phyloP scores from a whole-genome alignment of 2,888 invertebrate genomes.

The Phengaris arion region DNA sequence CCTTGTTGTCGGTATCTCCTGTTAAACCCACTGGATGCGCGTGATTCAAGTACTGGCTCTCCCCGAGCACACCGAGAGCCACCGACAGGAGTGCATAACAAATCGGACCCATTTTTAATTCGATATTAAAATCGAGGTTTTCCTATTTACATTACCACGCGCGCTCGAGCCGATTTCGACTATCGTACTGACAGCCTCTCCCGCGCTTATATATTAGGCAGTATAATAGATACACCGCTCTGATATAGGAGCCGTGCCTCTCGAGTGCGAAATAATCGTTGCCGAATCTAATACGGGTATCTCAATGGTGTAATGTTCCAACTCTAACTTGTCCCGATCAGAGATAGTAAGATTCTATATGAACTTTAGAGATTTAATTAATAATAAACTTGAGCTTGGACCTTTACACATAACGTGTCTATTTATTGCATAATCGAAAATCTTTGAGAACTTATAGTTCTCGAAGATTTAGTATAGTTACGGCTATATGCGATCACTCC shows the following conservation, averaged over 20 bases:
- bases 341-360: neutral
- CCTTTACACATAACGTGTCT: neutral
- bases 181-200: slow-evolving; percentile 62
- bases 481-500: neutral
- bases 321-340: neutral
- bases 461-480: too few species aligned
- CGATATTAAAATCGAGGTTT: slow-evolving; percentile 30
- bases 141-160: slow-evolving; percentile 48
- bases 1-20: slow-evolving; percentile 44
- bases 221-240: slow-evolving; percentile 15
- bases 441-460: too few species aligned
- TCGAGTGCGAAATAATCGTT: slow-evolving; percentile 29
- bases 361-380: neutral
- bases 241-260: slow-evolving; percentile 10
- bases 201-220: slow-evolving; percentile 70
- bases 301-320: neutral
- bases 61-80: slow-evolving; percentile 43
- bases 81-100: slow-evolving; percentile 47
- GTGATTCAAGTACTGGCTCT: slow-evolving; percentile 39
- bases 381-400: neutral
- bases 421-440: neutral
- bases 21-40: slow-evolving; percentile 43
- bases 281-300: neutral
- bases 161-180: slow-evolving; percentile 69
- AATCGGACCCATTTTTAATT: slow-evolving; percentile 48